These are phyloP conservation scores for Sardinella longiceps DNA, from an alignment of 2,797 vertebrate species.

Conservation along the genomic window DNA sequence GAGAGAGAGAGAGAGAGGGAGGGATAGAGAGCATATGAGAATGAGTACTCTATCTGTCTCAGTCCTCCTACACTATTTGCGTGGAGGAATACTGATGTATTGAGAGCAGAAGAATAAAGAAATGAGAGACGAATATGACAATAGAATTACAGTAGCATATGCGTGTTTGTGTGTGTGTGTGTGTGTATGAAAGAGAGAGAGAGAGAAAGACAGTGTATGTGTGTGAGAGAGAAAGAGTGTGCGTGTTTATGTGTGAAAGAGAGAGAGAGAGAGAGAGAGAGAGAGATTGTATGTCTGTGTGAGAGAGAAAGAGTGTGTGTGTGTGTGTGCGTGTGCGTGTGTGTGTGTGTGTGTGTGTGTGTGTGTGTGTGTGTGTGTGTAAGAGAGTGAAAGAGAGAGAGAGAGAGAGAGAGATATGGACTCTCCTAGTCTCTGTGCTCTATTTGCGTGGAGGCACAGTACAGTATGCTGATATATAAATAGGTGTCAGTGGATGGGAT, in stretches of 20 bases:
- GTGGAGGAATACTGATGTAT: neutral
- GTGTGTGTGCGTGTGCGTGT: neutral
- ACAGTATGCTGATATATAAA: neutral
- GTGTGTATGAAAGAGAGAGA: no score
- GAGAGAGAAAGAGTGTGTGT: no score
- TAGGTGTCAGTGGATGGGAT: neutral
- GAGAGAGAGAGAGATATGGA: neutral
- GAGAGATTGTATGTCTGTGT: neutral
- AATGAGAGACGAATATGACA: neutral
- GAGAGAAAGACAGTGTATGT: no score
- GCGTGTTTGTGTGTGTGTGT: no score
- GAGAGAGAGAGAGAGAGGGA: neutral
- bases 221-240: neutral
- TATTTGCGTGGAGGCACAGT: neutral
- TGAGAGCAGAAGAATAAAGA: neutral
- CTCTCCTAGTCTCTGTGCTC: neutral
- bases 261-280: neutral
- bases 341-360: neutral
- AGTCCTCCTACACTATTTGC: neutral
- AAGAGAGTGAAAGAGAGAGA: neutral
- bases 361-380: neutral
- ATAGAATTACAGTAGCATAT: neutral
- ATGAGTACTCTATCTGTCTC: neutral
- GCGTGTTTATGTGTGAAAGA: neutral
- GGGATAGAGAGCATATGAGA: neutral